Percentiles rank a stretch among this genome's conserved stretches.
These are phyloP conservation scores for Patella pellucida DNA, from an alignment of 2,888 invertebrate genomes.

Conservation along the genomic window DNA sequence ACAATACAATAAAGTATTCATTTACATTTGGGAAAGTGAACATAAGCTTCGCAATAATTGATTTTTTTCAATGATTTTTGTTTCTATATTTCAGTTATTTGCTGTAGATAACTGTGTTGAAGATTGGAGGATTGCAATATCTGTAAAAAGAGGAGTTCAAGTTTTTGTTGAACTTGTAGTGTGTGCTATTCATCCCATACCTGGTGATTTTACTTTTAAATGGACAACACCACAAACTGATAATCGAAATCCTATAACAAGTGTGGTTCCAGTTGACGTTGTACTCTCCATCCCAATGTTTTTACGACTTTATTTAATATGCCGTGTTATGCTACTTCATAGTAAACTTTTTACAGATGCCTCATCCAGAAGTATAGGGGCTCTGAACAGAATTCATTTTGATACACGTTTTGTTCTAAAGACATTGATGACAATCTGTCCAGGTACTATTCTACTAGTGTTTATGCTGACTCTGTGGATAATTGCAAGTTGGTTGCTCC, in stretches of 20 bases:
- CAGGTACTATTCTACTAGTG: conserved; percentile 95
- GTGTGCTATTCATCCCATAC: conserved; percentile 98
- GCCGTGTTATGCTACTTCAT: conserved; percentile 99
- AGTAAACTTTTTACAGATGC: conserved; percentile 99
- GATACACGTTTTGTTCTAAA: conserved; percentile 93
- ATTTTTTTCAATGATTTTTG: conserved; percentile 13
- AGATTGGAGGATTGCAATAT: conserved; percentile 99
- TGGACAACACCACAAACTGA: conserved; percentile 83
- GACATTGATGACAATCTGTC: conserved; percentile 99
- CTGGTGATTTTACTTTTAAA: conserved; percentile 94
- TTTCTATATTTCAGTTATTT: conserved; percentile 85
- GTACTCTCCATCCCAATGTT: conserved; percentile 99
- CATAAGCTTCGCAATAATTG: neutral
- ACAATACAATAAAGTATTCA: neutral
- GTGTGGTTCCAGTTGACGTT: conserved; percentile 79
- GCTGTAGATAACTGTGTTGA: conserved; percentile 99
- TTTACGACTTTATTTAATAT: conserved; percentile 98
- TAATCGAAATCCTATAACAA: conserved; percentile 43
- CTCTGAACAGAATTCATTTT: conserved; percentile 75
- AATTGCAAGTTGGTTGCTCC: conserved; percentile 98
- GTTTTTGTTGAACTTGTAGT: conserved; percentile 78
- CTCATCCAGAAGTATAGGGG: conserved; percentile 86
- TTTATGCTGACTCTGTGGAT: conserved; percentile 99
- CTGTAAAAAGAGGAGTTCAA: conserved; percentile 90
- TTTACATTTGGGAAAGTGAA: neutral